phyloP scores from a whole-genome alignment of 2,888 invertebrate species.

The Periphyllus acericola region DNA sequence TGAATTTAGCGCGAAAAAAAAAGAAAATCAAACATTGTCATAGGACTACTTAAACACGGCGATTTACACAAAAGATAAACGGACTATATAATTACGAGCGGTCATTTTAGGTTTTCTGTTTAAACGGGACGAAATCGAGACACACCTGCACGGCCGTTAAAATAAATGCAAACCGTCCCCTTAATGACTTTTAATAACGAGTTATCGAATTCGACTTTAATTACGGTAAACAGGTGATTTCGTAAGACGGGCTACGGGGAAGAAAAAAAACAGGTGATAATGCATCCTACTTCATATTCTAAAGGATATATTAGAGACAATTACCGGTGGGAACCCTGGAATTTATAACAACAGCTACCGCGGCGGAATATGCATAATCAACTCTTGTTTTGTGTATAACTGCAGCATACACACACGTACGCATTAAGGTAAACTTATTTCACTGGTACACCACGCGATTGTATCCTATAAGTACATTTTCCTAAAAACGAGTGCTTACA shows the following conservation, averaged over 20 bases:
- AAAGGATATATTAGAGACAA: slow-evolving; percentile 57
- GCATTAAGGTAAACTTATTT: background rate
- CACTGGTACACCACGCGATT: background rate
- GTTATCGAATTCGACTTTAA: slow-evolving; percentile 60
- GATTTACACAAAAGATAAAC: slow-evolving; percentile 46
- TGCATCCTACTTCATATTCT: slow-evolving; percentile 16
- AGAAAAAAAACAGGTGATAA: slow-evolving; percentile 56
- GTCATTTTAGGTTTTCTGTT: slow-evolving; percentile 5
- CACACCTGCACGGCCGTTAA: slow-evolving; percentile 52
- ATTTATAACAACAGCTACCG: slow-evolving; percentile 46
- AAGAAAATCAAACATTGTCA: slow-evolving; percentile 53
- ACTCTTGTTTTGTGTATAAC: slow-evolving; percentile 23
- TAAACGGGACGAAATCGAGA: slow-evolving; percentile 13
- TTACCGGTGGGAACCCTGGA: slow-evolving; percentile 36
- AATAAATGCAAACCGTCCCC: slow-evolving; percentile 52
- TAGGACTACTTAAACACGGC: slow-evolving; percentile 10
- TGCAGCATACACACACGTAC: background rate
- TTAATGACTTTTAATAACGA: slow-evolving; percentile 61
- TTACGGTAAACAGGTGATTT: slow-evolving; percentile 54
- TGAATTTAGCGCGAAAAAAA: slow-evolving; percentile 38
- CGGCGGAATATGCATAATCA: slow-evolving; percentile 26
- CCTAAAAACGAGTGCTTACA: background rate
- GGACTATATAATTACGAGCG: slow-evolving; percentile 20
- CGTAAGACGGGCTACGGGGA: background rate
- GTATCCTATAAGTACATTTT: background rate